Conservation (phyloP, 2,797 vertebrate genomes). For the Myotis myotis region DNA sequence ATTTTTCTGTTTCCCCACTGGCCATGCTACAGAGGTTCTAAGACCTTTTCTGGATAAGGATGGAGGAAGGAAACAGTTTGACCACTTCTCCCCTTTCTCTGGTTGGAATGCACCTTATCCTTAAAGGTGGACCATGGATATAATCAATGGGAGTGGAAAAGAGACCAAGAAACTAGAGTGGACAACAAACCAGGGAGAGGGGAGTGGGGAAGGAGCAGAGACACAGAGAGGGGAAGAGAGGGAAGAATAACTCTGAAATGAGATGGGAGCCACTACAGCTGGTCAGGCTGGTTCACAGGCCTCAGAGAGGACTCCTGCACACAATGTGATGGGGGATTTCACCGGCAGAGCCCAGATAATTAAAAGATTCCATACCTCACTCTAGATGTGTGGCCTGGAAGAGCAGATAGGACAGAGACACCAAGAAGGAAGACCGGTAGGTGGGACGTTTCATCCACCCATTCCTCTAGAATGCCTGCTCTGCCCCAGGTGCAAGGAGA, state of each 20-base stretch:
- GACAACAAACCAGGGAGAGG: background rate
- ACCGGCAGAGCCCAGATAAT: background rate
- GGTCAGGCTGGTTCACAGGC: background rate
- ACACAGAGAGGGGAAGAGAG: too few relatives aligned
- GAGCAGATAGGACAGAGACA: background rate
- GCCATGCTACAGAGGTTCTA: background rate
- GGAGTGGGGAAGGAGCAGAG: fast-evolving
- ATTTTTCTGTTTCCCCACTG: background rate
- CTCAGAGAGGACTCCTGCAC: background rate
- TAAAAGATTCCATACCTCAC: background rate
- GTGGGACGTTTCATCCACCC: background rate
- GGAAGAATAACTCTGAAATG: background rate
- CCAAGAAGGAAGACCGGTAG: background rate
- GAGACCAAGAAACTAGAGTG: background rate
- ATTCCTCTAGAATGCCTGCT: background rate
- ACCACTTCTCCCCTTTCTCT: background rate
- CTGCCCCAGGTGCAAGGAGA: background rate
- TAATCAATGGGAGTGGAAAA: background rate
- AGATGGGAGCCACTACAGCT: background rate
- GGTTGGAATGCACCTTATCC: background rate
- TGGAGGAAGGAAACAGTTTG: background rate
- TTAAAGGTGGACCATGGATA: background rate
- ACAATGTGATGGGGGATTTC: background rate
- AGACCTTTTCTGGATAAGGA: background rate
- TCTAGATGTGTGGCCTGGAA: background rate